Base-by-base conservation (phyloP, 2,888 invertebrate genomes). In the Smittia sp. region DNA sequence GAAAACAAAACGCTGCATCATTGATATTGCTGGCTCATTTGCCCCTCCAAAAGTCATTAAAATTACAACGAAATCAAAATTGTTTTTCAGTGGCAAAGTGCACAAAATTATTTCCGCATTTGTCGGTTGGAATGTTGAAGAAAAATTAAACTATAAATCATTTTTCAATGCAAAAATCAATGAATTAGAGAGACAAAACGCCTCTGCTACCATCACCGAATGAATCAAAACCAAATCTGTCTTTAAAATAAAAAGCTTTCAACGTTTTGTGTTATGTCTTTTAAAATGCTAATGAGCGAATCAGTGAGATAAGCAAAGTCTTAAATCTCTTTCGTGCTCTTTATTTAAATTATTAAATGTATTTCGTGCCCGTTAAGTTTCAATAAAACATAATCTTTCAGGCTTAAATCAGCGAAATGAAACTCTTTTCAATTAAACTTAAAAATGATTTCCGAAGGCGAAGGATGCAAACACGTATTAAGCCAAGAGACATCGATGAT, bases 251-350 rank as follows among this genome's bases (percentile, higher is more conserved):
- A 77, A 78, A 78, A 78, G 78, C 78, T 78, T 78, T 78, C 78
- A 78, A 78, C 77, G 78, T 78, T 78, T 72, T 76, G 77, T 76
- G 77, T 76, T 75, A 75, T 75, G 75, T 76, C 76, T 72, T 76
- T 77, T 76, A 77, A 81, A 81, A 81, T 81, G 81, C 80, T 81
- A 81, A 81, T 81, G 81, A 81, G 80, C 79, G 80, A 80, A 79
- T 81, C 76, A 76, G 74, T 74, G 54, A 65, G 73, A 73, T 73
- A 72, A 63, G 72, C 67, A 20, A 38, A 11, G 27, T 11, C 15
- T 54, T 54, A 69, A 27, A 69, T 72, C 58, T 54, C 3, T 58
- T 13, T 69, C 9, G 20, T 69, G 67, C 52, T 69, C 54, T 69
- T 69, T 69, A 69, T 69, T 69, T 69, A 18, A 69, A 69, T 52